Percentiles rank a stretch among this genome's conserved stretches.
These are phyloP conservation scores for Tychaedon coryphoeus DNA, from an alignment of 2,113 vertebrate species.

Conservation along the genomic window DNA sequence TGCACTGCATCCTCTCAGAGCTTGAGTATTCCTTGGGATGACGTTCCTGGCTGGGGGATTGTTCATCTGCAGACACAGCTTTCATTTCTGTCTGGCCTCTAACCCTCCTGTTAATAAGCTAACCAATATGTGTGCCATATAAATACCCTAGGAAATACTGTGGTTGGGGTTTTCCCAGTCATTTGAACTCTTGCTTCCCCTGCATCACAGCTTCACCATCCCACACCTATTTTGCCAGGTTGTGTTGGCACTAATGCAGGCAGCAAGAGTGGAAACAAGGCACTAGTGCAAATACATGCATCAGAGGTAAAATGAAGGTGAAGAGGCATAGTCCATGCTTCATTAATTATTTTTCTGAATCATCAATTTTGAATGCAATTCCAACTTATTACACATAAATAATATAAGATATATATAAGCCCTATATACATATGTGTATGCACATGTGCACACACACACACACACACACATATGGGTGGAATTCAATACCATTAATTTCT, in stretches of 20 bases:
- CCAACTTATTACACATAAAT: neutral
- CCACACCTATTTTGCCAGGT: neutral
- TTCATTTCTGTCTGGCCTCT: neutral
- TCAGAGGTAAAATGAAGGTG: neutral
- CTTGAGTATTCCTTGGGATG: rapidly evolving
- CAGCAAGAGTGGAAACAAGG: neutral
- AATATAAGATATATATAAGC: neutral
- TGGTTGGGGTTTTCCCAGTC: neutral
- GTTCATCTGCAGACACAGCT: neutral
- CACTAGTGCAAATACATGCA: rapidly evolving
- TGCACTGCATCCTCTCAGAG: neutral
- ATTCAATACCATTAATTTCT: neutral
- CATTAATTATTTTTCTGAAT: neutral
- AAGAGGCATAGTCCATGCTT: neutral
- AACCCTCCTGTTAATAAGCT: neutral
- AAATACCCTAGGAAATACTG: neutral
- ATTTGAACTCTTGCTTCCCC: neutral
- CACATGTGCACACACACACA: rapidly evolving
- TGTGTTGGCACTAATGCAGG: neutral
- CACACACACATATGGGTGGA: rapidly evolving
- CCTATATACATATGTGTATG: neutral
- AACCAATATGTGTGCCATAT: neutral
- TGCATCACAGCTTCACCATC: neutral
- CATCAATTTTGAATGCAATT: neutral
- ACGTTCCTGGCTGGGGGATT: neutral